Percentiles rank a stretch among this genome's conserved stretches.
These are phyloP conservation scores for Conus ventricosus DNA, from an alignment of 1,140 invertebrate genomes.

Conservation along the genomic window DNA sequence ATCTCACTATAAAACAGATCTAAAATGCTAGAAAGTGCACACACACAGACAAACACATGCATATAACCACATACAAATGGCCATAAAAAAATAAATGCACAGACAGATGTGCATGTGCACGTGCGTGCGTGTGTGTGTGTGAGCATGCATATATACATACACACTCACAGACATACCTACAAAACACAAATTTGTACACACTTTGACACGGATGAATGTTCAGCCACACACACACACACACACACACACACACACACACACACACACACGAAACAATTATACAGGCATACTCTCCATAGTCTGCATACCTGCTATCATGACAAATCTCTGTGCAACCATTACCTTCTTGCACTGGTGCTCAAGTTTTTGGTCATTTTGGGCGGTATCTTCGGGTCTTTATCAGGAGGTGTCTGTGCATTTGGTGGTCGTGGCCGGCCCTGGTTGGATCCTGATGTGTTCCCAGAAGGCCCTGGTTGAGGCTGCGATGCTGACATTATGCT, in stretches of 20 bases:
- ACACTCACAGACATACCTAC: not conserved
- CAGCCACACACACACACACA: too few relatives aligned
- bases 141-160: not conserved
- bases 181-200: not conserved
- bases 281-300: too few relatives aligned
- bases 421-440: conserved; percentile 7
- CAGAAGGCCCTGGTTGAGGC: conserved; percentile 39
- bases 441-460: conserved; percentile 25
- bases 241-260: too few relatives aligned
- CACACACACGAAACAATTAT: too few relatives aligned
- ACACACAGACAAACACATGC: not conserved
- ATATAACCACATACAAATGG: not conserved
- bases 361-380: conserved; percentile 39
- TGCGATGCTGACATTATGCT: conserved; percentile 15
- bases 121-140: too few relatives aligned
- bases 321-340: not conserved
- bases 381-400: conserved; percentile 60
- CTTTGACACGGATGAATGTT: too few relatives aligned
- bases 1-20: too few relatives aligned
- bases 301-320: too few relatives aligned
- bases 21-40: not conserved
- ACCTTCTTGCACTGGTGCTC: conserved; percentile 45
- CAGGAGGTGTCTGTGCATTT: conserved; percentile 9
- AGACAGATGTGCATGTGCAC: not conserved
- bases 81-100: not conserved